phyloP scores from a whole-genome alignment of 2,888 invertebrate genomes.

The Ceraclea dissimilis region DNA sequence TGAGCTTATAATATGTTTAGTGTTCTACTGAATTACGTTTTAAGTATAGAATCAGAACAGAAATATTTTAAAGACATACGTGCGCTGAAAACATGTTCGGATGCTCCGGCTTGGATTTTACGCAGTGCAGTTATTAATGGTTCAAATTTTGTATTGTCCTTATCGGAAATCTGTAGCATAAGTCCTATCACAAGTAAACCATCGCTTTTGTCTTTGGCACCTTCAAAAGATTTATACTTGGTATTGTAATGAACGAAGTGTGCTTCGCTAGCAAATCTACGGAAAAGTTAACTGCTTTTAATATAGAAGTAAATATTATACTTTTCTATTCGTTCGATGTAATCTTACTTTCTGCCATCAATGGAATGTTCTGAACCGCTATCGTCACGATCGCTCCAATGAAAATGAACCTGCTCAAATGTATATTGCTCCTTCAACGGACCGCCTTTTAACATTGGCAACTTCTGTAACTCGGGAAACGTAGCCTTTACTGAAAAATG shows the following conservation, averaged over 20 bases:
- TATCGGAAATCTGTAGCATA: slow-evolving; percentile 53
- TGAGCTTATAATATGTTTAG: too few relatives aligned
- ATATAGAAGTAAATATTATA: too few relatives aligned
- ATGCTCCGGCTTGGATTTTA: slow-evolving; percentile 35
- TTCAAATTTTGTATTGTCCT: slow-evolving; percentile 53
- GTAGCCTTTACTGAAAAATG: slow-evolving; percentile 50
- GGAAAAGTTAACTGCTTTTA: too few relatives aligned
- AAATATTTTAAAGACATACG: too few relatives aligned
- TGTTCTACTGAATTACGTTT: too few relatives aligned
- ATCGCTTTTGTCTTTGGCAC: slow-evolving; percentile 59
- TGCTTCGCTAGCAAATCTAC: slow-evolving; percentile 63
- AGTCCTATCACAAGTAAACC: slow-evolving; percentile 66
- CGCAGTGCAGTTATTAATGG: slow-evolving; percentile 48
- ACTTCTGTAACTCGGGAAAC: slow-evolving; percentile 48
- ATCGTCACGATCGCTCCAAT: slow-evolving; percentile 69
- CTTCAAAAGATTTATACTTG: slow-evolving; percentile 57
- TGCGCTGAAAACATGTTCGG: slow-evolving; percentile 24
- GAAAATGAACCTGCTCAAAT: slow-evolving; percentile 74
- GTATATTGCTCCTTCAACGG: slow-evolving; percentile 59
- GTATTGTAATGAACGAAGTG: slow-evolving; percentile 73
- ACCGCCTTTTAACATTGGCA: slow-evolving; percentile 56
- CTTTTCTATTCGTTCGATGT: too few relatives aligned
- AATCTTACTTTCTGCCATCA: slow-evolving; percentile 56
- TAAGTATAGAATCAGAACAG: too few relatives aligned
- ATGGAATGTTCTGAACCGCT: slow-evolving; percentile 75